Evolutionary conservation across 2,888 invertebrate genomes (phyloP).

Genomic region (Agrotis clavis): DNA sequence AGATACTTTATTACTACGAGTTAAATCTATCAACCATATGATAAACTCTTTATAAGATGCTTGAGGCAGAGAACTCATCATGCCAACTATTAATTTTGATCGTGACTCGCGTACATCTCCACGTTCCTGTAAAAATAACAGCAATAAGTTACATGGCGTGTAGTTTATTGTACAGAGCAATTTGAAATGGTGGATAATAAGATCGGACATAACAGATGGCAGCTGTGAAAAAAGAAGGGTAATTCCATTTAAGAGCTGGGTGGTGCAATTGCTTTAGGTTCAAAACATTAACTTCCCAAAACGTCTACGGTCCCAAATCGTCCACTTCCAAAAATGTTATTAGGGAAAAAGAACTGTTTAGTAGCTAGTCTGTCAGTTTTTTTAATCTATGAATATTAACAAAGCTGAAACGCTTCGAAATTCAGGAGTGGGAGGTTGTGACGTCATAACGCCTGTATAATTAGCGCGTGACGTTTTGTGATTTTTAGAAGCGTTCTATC

Average conservation of each 20-base stretch:
- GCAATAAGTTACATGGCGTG: background rate
- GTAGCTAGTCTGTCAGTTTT: too few species aligned
- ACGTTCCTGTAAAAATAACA: conserved; percentile 77
- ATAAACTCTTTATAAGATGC: conserved; percentile 77
- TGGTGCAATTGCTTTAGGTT: too few species aligned
- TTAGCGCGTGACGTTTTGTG: too few species aligned
- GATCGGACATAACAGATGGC: background rate
- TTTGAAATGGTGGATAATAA: background rate
- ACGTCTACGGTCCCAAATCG: too few species aligned
- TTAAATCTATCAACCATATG: conserved; percentile 83
- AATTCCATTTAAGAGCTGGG: background rate
- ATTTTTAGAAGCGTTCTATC: too few species aligned
- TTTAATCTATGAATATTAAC: too few species aligned
- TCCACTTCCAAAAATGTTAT: too few species aligned
- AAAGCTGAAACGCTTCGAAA: too few species aligned
- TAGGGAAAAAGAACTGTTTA: too few species aligned
- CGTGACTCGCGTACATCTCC: conserved; percentile 82
- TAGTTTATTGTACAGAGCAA: background rate
- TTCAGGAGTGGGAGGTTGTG: too few species aligned
- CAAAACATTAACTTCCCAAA: too few species aligned
- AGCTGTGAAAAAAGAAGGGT: background rate
- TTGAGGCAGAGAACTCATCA: conserved; percentile 85
- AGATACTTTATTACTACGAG: conserved; percentile 77
- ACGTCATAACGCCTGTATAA: too few species aligned
- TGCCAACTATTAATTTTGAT: conserved; percentile 80